Conservation (phyloP, 2,888 invertebrate species). For the Cataglyphis rosenhaueri region DNA sequence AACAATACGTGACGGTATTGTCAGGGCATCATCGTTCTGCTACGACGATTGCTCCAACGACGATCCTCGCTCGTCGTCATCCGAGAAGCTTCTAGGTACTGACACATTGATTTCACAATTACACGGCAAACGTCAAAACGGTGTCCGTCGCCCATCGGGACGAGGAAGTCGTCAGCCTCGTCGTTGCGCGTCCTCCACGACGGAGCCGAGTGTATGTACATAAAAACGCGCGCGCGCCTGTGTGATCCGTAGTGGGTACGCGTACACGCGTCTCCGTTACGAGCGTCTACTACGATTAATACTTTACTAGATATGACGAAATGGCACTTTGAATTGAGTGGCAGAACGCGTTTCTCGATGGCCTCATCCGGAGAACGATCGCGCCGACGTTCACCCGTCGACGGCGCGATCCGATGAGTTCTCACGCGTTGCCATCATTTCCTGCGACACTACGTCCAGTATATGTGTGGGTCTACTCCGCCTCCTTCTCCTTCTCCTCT, state of each 20-base stretch:
- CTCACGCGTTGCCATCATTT: slow-evolving; percentile 73
- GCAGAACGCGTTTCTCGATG: slow-evolving; percentile 40
- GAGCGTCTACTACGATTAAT: slow-evolving; percentile 49
- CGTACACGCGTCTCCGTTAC: slow-evolving; percentile 26
- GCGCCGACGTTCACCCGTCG: slow-evolving; percentile 40
- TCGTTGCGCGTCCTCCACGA: slow-evolving; percentile 34
- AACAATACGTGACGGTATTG: slow-evolving; percentile 1
- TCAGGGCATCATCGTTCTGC: background rate
- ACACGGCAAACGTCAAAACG: background rate
- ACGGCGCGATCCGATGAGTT: slow-evolving; percentile 51
- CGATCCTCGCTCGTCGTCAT: slow-evolving; percentile 11
- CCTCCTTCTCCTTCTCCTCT: slow-evolving; percentile 44
- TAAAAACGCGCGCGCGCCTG: background rate
- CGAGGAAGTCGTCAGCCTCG: slow-evolving; percentile 15
- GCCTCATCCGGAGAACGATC: slow-evolving; percentile 30
- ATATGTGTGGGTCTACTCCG: slow-evolving; percentile 54
- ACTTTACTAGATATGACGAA: slow-evolving; percentile 66
- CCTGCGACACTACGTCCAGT: slow-evolving; percentile 60
- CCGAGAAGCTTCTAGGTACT: background rate
- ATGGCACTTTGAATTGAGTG: slow-evolving; percentile 73
- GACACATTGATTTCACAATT: background rate
- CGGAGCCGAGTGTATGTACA: slow-evolving; percentile 41
- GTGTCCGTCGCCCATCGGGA: background rate
- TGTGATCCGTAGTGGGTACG: background rate
- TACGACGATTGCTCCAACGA: background rate